Base-by-base conservation (phyloP, 2,888 invertebrate species). In the Cataglyphis albicans region DNA sequence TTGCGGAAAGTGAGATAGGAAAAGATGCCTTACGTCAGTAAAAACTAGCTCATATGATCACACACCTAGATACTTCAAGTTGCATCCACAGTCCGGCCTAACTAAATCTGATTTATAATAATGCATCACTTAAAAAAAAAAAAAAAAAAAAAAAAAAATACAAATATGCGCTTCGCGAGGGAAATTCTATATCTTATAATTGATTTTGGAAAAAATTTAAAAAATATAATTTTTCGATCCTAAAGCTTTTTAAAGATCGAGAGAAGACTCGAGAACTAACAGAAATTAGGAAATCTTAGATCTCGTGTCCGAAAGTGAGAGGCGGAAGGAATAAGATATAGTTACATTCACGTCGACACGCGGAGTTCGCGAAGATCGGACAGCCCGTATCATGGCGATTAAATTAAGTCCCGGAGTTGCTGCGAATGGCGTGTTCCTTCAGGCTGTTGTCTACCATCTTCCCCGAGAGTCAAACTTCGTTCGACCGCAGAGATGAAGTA, bases 401-500 rank as follows among this genome's bases (percentile, higher is more conserved):
- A 87, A 89, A 89, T 89, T 89, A 89, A 84, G 76, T 87, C 78
- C 59, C 55, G 70, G 65, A 67, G 52, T 65, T 76, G 63, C 78
- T 75, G 85, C 84, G 61, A 87, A 73, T 76, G 85, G 86, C 83
- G 83, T 86, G 81, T 85, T 89, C 84, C 89, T 89, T 83, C 85
- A 89, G 86, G 81, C 82, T 82, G 89, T 86, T 89, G 88, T 86
- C 85, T 88, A 81, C 78, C 70, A 83, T 86, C 84, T 85, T 87
- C 82, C 84, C 64, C 72, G 59, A 48, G 32, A 76, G 84, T 68
- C 80, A 86, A 89, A 89, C 89, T 89, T 89, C 86, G 84, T 89
- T 87, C 87, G 82, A 88, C 89, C 80, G 87, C 88, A 84, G 55
- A 72, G 89, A 87, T 89, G 89, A 89, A 89, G 86, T 86, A 87